Percentiles rank a stretch among this genome's conserved stretches.
Conservation (phyloP, 2,113 vertebrate species). For the Sturnira hondurensis region DNA sequence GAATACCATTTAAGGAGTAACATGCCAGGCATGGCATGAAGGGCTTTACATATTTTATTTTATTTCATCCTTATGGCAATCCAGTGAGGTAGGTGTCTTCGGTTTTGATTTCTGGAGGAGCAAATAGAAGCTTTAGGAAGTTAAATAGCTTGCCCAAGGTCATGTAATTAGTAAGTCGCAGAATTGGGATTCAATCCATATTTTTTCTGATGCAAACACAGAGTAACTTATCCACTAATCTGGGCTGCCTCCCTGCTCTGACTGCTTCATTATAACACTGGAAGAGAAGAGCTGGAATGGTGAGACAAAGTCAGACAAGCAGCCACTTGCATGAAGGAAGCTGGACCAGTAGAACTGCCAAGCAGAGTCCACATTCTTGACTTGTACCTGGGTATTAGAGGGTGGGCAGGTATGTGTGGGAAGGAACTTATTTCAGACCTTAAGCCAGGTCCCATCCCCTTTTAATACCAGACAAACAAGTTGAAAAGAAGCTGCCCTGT, state of each 20-base stretch:
- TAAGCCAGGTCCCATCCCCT: slow-evolving; percentile 39
- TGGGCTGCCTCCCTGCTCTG: not conserved
- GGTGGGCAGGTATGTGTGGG: slow-evolving; percentile 56
- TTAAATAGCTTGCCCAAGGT: slow-evolving; percentile 20
- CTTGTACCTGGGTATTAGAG: slow-evolving; percentile 47
- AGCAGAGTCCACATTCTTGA: slow-evolving; percentile 64
- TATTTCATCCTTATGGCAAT: slow-evolving; percentile 2
- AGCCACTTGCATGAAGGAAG: slow-evolving; percentile 46
- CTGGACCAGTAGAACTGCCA: slow-evolving; percentile 50
- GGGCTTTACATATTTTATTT: not conserved
- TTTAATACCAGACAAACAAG: slow-evolving; percentile 60
- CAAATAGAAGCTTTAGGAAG: slow-evolving; percentile 6
- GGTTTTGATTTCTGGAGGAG: not conserved
- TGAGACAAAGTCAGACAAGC: slow-evolving; percentile 39
- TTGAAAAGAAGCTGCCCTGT: slow-evolving; percentile 34
- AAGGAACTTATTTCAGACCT: slow-evolving; percentile 52
- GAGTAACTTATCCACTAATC: not conserved
- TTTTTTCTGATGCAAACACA: slow-evolving; percentile 42
- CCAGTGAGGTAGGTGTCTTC: not conserved
- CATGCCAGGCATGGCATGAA: not conserved
- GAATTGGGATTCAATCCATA: slow-evolving; percentile 16
- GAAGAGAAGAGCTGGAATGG: not conserved
- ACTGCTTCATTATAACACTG: slow-evolving; percentile 16
- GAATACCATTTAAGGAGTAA: not conserved
- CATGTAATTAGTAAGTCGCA: slow-evolving; percentile 20